Conservation (phyloP, 2,113 vertebrate genomes). For the Ciconia stormi region DNA sequence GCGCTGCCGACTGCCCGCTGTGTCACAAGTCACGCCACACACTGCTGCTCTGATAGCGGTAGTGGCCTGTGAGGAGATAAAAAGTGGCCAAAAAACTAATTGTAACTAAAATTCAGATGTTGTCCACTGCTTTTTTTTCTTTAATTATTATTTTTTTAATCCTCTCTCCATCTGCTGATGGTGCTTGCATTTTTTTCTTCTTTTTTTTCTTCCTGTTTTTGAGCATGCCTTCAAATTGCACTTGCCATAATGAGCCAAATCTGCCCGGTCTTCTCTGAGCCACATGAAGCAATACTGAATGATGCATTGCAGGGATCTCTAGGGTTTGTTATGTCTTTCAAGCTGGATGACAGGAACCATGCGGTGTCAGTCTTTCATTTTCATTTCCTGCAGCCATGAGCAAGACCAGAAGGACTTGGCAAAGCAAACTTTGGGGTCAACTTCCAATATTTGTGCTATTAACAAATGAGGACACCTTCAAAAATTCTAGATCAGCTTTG, state of each 20-base stretch:
- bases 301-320: background rate
- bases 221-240: background rate
- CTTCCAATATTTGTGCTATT: background rate
- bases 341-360: background rate
- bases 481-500: background rate
- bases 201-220: fast-evolving
- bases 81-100: background rate
- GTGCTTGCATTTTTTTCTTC: background rate
- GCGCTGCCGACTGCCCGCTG: background rate
- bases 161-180: background rate
- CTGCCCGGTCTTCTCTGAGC: background rate
- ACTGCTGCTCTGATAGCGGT: background rate
- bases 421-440: background rate
- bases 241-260: background rate
- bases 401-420: background rate
- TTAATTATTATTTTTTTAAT: background rate
- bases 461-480: background rate
- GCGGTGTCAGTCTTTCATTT: background rate
- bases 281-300: background rate
- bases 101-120: background rate
- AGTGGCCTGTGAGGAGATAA: fast-evolving
- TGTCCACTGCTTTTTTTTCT: background rate
- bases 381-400: background rate
- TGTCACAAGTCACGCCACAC: background rate
- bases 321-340: background rate